These are phyloP conservation scores for Stenodera caucasica DNA, from an alignment of 2,888 invertebrate genomes.

Conservation along the genomic window DNA sequence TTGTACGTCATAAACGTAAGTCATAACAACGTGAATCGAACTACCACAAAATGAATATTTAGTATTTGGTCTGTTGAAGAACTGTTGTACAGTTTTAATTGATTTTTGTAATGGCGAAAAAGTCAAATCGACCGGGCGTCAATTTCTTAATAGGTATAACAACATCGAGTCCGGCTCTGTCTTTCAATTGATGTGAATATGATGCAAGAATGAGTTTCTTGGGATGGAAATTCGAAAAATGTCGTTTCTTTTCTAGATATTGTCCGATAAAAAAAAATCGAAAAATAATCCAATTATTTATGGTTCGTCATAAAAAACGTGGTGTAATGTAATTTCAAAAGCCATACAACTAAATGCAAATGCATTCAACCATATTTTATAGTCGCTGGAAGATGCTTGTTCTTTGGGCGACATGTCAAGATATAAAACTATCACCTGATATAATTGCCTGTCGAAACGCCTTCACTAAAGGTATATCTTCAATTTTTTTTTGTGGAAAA, in stretches of 20 bases:
- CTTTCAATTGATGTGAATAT: too few species aligned
- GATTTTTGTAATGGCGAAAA: too few species aligned
- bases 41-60: slow-evolving; percentile 38
- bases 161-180: too few species aligned
- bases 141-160: too few species aligned
- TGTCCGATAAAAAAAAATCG: neutral
- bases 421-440: slow-evolving; percentile 53
- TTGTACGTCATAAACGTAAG: slow-evolving; percentile 40
- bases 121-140: neutral
- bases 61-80: slow-evolving; percentile 9
- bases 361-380: slow-evolving; percentile 41
- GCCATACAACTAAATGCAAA: slow-evolving; percentile 40
- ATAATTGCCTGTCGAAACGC: slow-evolving; percentile 51
- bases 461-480: too few species aligned
- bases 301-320: slow-evolving; percentile 26
- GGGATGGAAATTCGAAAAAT: too few species aligned
- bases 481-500: too few species aligned
- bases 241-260: neutral
- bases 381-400: slow-evolving; percentile 35
- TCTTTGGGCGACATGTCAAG: slow-evolving; percentile 42
- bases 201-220: too few species aligned
- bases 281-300: slow-evolving; percentile 31
- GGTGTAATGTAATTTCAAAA: slow-evolving; percentile 25
- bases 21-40: slow-evolving; percentile 43
- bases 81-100: neutral